Evolutionary conservation across 2,113 vertebrate genomes (phyloP), one percentile per base, ranked within the genome.

Genomic region (Gracilinanus agilis): DNA sequence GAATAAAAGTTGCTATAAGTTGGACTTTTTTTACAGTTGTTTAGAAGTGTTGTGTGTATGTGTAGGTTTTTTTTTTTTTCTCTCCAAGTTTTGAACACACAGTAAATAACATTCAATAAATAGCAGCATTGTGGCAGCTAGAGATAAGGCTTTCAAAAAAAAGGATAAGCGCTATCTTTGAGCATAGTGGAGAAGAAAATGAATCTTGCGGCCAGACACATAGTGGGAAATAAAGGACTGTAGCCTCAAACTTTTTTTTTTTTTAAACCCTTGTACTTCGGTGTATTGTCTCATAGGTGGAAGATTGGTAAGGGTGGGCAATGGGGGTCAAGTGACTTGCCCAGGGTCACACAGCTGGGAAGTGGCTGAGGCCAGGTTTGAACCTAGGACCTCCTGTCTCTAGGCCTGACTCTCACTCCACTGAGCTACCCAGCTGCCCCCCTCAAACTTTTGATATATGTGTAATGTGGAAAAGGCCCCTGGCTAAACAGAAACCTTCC

Each of bases 21-120:
- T 95, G 23, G 34, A 83, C 34, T 27, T 29, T 75, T 9, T 91
- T 94, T 91, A 67, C 9, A 24, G 12, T 67, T 56, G 53, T 21
- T 91, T 91, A 55, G 10, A 90, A 92, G 40, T 75, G 16, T 88
- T 5, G 5, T 49, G 49, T 49, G 49, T 49, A 5, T 49, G 49
- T 49, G 49, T n/a, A n/a, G n/a, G n/a, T n/a, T n/a, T n/a, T n/a
- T n/a, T 49, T 49, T 75, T 75, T 75, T 75, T 75, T n/a, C 67
- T 40, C 67, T 92, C 44, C 24, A 55, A 67, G 34, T 88, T 75
- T 58, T 19, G 92, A 93, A 44, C 13, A 23, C 12, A 24, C 11
- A 3, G 83, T 93, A 89, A 92, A 91, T 27, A 54, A 44, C 58
- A 61, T 95, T 94, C 34, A 94, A 55, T 54, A 96, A 95, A n/a